phyloP scores from a whole-genome alignment of 2,113 vertebrate genomes.

The Ammodytes marinus region DNA sequence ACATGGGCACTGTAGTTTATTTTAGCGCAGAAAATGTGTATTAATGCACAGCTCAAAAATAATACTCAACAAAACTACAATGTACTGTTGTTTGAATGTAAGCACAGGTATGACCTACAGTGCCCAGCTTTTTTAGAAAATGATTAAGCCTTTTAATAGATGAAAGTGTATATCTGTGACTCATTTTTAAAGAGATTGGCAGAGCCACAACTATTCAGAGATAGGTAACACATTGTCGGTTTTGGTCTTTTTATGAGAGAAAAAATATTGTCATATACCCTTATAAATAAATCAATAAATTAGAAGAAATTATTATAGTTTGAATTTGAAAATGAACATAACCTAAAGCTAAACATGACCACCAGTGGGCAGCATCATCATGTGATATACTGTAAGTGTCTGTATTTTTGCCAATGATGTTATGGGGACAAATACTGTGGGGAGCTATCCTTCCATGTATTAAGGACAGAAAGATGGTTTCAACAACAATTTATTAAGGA shows the following conservation, averaged over 20 bases:
- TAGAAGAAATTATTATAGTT: too few species aligned
- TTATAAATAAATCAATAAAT: too few species aligned
- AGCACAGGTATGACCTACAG: neutral
- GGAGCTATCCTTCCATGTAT: neutral
- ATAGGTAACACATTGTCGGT: neutral
- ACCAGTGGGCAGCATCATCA: conserved; percentile 81
- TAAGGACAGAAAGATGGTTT: neutral
- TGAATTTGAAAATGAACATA: neutral
- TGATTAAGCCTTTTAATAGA: neutral
- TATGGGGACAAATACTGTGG: neutral
- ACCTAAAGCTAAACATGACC: conserved; percentile 36
- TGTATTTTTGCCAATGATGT: neutral
- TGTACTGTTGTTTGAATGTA: neutral
- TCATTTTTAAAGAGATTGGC: neutral
- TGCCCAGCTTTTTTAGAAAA: neutral
- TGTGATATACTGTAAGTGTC: conserved; percentile 75
- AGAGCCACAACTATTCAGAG: neutral
- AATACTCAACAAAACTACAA: neutral
- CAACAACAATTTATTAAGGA: neutral
- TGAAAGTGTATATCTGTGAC: neutral
- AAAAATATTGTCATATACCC: neutral
- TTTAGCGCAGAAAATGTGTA: neutral
- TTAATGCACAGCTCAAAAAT: neutral
- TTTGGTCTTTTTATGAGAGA: neutral
- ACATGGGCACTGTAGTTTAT: neutral